Percentiles rank a stretch among this genome's conserved stretches.
Conservation (phyloP, 92 coral and sea anemone species). For the Porites cylindrica region DNA sequence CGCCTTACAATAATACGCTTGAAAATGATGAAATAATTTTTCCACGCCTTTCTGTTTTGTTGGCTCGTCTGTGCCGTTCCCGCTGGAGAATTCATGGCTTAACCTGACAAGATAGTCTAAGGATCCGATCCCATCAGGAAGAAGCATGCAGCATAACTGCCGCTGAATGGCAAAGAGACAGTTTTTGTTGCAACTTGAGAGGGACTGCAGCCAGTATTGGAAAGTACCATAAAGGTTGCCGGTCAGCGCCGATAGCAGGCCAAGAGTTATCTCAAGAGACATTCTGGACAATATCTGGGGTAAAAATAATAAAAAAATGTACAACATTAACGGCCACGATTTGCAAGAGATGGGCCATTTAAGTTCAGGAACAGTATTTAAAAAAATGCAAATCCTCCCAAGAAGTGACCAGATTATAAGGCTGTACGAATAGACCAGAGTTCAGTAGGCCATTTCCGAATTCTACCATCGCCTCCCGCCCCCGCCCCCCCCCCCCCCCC, state of each 20-base stretch:
- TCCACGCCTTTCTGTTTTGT: not conserved
- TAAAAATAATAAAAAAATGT: not conserved
- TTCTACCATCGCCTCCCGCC: too few relatives aligned
- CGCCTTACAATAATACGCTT: constrained; percentile 61
- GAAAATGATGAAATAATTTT: constrained; percentile 65
- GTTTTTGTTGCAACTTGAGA: constrained; percentile 68
- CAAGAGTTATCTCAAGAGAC: constrained; percentile 84
- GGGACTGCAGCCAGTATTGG: constrained; percentile 74
- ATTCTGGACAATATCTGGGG: constrained; percentile 72
- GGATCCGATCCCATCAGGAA: constrained; percentile 76
- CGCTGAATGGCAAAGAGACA: constrained; percentile 65
- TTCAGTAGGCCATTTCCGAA: too few relatives aligned
- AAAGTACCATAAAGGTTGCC: constrained; percentile 61
- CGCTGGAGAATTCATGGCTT: constrained; percentile 28
- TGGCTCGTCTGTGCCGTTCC: not conserved
- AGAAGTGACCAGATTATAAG: too few relatives aligned
- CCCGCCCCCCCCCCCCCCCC: too few relatives aligned
- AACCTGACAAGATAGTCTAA: constrained; percentile 51
- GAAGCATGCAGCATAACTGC: constrained; percentile 68
- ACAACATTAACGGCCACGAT: too few relatives aligned
- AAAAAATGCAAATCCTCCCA: too few relatives aligned
- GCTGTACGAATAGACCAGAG: too few relatives aligned
- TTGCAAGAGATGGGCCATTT: too few relatives aligned
- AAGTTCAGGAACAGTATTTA: too few relatives aligned
- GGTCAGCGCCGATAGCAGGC: constrained; percentile 69